Evolutionary conservation across 2,888 invertebrate species (phyloP).

Genomic region (Argyresthia albistria): DNA sequence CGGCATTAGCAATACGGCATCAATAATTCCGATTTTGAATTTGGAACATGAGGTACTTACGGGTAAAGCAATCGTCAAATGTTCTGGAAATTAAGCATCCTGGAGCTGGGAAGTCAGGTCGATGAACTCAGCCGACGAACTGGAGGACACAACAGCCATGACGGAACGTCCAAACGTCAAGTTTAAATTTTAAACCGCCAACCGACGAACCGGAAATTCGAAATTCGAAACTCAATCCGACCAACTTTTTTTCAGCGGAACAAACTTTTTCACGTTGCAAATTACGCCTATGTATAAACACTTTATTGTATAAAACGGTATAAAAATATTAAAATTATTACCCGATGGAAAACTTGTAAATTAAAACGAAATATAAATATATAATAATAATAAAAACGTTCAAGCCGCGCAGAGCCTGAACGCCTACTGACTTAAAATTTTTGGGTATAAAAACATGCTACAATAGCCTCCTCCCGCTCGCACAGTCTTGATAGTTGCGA

Average conservation of each 20-base stretch:
- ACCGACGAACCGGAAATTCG: constrained; percentile 46
- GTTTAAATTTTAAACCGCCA: constrained; percentile 38
- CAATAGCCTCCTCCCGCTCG: constrained; percentile 59
- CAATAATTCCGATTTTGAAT: constrained; percentile 33
- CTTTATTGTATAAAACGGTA: constrained; percentile 70
- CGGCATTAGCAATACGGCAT: constrained; percentile 42
- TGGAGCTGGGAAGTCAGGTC: constrained; percentile 41
- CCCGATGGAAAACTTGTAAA: constrained; percentile 70
- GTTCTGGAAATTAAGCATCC: constrained; percentile 62
- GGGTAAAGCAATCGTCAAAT: constrained; percentile 65
- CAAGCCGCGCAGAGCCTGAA: constrained; percentile 68
- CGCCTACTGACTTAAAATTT: constrained; percentile 74
- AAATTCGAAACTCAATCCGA: constrained; percentile 15
- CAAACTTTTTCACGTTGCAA: constrained; percentile 31
- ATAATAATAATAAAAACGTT: constrained; percentile 71
- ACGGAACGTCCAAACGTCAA: constrained; percentile 45
- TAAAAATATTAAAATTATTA: constrained; percentile 73
- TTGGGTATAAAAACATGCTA: constrained; percentile 74
- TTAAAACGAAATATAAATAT: constrained; percentile 73
- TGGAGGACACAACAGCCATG: constrained; percentile 57
- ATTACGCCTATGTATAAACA: constrained; percentile 65
- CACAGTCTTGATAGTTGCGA: constrained; percentile 49
- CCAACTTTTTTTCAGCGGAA: constrained; percentile 2
- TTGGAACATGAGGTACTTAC: constrained; percentile 36
- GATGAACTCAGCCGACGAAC: constrained; percentile 50